Evolutionary conservation across 2,113 vertebrate genomes (phyloP).

Genomic region (Bubo scandiacus): DNA sequence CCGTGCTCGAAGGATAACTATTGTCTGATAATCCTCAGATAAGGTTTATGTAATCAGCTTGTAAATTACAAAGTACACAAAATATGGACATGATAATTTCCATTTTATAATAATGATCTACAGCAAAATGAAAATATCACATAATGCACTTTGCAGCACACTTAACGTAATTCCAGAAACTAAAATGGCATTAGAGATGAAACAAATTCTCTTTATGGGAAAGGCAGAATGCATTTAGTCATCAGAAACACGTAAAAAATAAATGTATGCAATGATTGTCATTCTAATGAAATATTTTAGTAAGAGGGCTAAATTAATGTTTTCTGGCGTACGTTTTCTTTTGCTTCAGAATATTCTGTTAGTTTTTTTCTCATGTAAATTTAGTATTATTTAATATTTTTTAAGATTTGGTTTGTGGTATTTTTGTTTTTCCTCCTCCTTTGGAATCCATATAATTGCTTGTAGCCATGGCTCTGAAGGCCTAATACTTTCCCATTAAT

Average conservation of each 20-base stretch:
- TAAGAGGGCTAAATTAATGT: slow-evolving; percentile 35
- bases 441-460: slow-evolving; percentile 84
- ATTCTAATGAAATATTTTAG: slow-evolving; percentile 55
- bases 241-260: slow-evolving; percentile 58
- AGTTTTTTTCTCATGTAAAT: slow-evolving; percentile 62
- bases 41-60: slow-evolving; percentile 65
- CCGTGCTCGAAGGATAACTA: slow-evolving; percentile 26
- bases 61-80: slow-evolving; percentile 61
- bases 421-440: slow-evolving; percentile 77
- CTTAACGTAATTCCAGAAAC: slow-evolving; percentile 75
- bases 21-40: slow-evolving; percentile 57
- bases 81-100: slow-evolving; percentile 55
- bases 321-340: slow-evolving; percentile 56
- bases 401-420: slow-evolving; percentile 65
- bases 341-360: slow-evolving; percentile 53
- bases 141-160: slow-evolving; percentile 70
- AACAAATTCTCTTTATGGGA: slow-evolving; percentile 64
- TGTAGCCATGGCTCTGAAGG: slow-evolving; percentile 83
- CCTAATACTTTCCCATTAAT: slow-evolving; percentile 92
- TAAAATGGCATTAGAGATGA: slow-evolving; percentile 73
- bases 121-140: slow-evolving; percentile 58
- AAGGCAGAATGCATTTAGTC: slow-evolving; percentile 70
- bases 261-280: slow-evolving; percentile 64
- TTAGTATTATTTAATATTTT: slow-evolving; percentile 69
- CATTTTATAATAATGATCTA: slow-evolving; percentile 60